Conservation (phyloP, 2,113 vertebrate species). For the Lagopus muta region DNA sequence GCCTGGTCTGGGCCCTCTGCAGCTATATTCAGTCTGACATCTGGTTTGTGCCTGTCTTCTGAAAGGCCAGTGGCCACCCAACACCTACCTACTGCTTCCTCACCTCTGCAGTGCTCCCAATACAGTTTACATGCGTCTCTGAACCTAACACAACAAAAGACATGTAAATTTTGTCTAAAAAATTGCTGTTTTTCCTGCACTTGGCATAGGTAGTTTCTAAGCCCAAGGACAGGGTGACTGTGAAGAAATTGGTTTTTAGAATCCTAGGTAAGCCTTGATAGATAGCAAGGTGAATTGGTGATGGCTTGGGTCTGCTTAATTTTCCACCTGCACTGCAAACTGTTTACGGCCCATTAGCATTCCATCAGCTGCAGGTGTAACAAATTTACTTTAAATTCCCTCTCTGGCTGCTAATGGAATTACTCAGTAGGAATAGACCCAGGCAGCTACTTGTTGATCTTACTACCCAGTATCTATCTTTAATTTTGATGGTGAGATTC, state of each 20-base stretch:
- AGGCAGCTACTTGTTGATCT: background rate
- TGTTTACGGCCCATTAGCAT: background rate
- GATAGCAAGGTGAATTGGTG: background rate
- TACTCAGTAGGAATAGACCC: background rate
- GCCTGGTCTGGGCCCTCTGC: background rate
- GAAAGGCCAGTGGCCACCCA: background rate
- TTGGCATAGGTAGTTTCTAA: background rate
- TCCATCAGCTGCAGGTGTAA: background rate
- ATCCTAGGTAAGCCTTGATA: background rate
- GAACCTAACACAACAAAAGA: background rate
- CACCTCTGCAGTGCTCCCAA: background rate
- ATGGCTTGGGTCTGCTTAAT: background rate
- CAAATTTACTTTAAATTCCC: background rate
- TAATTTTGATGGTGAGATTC: background rate
- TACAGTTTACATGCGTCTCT: background rate
- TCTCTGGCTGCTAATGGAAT: background rate
- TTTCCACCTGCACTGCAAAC: background rate
- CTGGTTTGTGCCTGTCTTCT: background rate
- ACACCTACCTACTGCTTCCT: background rate
- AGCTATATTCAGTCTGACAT: background rate
- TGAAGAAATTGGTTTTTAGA: background rate
- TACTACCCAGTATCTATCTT: background rate
- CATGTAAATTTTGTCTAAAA: background rate
- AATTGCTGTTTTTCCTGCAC: rapidly evolving
- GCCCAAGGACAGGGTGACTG: background rate